Percentiles rank a stretch among this genome's conserved stretches.
phyloP scores from a whole-genome alignment of 2,113 vertebrate genomes.

The Lepisosteus osseus region DNA sequence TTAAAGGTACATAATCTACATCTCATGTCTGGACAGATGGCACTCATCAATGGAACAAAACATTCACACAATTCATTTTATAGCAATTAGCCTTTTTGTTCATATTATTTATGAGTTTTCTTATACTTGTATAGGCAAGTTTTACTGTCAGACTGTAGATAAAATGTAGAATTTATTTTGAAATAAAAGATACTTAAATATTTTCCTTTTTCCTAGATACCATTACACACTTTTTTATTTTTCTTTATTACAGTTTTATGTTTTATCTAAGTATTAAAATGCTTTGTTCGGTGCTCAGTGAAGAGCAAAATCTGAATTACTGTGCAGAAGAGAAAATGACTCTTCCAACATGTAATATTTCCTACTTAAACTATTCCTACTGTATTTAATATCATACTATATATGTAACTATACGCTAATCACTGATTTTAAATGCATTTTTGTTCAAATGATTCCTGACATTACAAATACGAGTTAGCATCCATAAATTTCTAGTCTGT shows the following conservation, averaged over 20 bases:
- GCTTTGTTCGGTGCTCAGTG: background rate
- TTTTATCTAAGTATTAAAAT: background rate
- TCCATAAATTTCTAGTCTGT: background rate
- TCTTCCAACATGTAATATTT: background rate
- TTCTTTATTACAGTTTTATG: too few species aligned
- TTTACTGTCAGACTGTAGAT: too few species aligned
- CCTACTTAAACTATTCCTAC: background rate
- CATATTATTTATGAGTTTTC: constrained; percentile 49
- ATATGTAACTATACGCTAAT: too few species aligned
- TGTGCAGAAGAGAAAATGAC: too few species aligned
- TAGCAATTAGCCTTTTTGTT: constrained; percentile 59
- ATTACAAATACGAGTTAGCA: background rate
- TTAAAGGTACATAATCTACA: constrained; percentile 79
- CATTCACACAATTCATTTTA: constrained; percentile 76
- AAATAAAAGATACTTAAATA: too few species aligned
- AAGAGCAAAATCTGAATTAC: too few species aligned
- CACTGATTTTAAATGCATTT: background rate
- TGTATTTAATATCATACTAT: too few species aligned
- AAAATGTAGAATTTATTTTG: too few species aligned
- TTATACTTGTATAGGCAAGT: constrained; percentile 49
- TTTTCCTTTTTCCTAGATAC: too few species aligned
- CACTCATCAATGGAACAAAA: constrained; percentile 77
- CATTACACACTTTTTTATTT: too few species aligned
- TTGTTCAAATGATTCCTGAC: constrained; percentile 19
- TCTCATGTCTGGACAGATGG: constrained; percentile 87